Conservation (phyloP, 2,888 invertebrate genomes). For the Melipona bicolor region DNA sequence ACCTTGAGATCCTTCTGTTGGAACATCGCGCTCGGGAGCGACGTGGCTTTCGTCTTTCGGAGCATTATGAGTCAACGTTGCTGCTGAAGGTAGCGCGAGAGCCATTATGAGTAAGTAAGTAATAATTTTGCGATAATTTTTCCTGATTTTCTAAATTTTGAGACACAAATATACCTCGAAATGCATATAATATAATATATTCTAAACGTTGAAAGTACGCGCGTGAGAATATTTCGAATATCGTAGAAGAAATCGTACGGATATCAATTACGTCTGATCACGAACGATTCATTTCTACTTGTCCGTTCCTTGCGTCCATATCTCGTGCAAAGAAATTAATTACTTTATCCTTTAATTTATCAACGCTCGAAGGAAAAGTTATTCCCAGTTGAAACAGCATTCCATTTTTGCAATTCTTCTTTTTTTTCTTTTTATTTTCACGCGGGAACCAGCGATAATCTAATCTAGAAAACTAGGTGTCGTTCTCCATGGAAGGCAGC, state of each 20-base stretch:
- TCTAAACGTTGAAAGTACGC: no score
- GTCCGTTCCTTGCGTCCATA: not conserved
- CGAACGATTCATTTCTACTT: not conserved
- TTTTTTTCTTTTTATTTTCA: no score
- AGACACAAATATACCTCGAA: no score
- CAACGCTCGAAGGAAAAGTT: not conserved
- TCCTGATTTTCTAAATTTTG: no score
- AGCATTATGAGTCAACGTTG: not conserved
- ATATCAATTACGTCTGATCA: not conserved
- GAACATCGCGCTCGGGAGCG: no score
- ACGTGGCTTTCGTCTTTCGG: not conserved
- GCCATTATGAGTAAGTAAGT: no score
- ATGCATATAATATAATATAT: no score
- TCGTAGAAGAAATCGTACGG: no score
- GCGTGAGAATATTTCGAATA: no score
- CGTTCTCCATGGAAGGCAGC: conserved; percentile 10
- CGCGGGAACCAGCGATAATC: conserved; percentile 19
- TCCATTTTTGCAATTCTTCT: no score
- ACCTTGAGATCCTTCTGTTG: not conserved
- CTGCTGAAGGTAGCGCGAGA: not conserved
- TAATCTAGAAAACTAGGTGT: conserved; percentile 18
- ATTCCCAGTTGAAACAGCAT: not conserved
- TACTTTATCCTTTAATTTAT: not conserved
- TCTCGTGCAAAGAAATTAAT: not conserved
- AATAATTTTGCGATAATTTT: no score